Conservation (phyloP, 2,888 invertebrate genomes). For the Tetrapedia diversipes region DNA sequence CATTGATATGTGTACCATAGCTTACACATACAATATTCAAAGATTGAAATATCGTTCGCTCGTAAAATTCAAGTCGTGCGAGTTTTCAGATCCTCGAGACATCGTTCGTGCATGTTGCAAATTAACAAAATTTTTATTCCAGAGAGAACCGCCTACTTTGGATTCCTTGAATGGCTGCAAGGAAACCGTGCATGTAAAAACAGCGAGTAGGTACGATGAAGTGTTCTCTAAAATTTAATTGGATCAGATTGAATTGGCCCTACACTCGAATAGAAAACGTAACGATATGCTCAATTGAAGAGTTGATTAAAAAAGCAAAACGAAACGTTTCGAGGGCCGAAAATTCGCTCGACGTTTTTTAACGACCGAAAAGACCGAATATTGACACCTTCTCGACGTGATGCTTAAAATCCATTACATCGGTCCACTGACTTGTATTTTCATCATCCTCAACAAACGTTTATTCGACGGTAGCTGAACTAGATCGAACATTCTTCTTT, state of each 20-base stretch:
- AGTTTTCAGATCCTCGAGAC: background rate
- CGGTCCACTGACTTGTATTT: background rate
- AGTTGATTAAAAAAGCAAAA: background rate
- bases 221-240: conserved; percentile 66
- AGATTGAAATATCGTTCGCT: background rate
- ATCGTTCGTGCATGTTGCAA: background rate
- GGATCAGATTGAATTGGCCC: background rate
- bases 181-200: conserved; percentile 82
- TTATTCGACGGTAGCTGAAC: background rate
- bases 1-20: background rate
- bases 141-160: conserved; percentile 82
- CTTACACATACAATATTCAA: background rate
- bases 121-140: background rate
- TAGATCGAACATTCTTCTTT: background rate
- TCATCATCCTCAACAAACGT: background rate
- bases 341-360: conserved; percentile 9
- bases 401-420: too few relatives aligned
- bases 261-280: background rate
- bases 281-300: background rate
- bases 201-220: conserved; percentile 81
- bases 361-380: background rate
- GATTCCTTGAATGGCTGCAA: conserved; percentile 88
- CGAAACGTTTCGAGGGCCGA: background rate
- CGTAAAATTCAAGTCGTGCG: background rate
- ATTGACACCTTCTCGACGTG: background rate